Base-by-base conservation (phyloP, 1,140 invertebrate species). In the Acyrthosiphon pisum region DNA sequence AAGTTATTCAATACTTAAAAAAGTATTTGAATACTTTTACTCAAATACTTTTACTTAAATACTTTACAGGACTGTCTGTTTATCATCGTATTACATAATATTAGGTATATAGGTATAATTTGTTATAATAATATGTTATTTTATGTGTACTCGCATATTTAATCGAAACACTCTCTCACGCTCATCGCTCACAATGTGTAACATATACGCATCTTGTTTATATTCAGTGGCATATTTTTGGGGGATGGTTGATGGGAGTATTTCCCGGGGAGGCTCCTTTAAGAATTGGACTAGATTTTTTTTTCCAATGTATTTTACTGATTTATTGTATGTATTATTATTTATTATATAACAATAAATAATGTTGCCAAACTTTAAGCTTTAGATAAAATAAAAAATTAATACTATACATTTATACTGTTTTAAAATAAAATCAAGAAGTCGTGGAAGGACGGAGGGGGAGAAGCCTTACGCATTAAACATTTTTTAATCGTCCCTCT, bases 361-460 rank as follows among this genome's bases (percentile, higher is more conserved):
- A 22, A 18, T n/a, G 14, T 35, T 68, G 30, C 60, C 4, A 68
- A 68, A 68, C 60, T 68, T 2, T 3, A 68, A 9, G 60, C 14
- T 20, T n/a, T 14, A n/a, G 30, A n/a, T 68, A n/a, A n/a, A n/a
- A 76, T 76, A n/a, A 76, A 76, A 83, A 83, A 37, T 81, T 6
- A 22, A 83, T 37, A 9, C n/a, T n/a, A 11, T 26, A 41, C 6
- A 8, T 7, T 83, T 41, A 37, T 22, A 87, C 30, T 6, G 7
- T 44, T 44, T 8, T 0, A 14, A n/a, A 46, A 83, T 18, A 46
- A 30, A 23, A 44, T 86, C 26, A 44, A 41, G 9, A 46, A 23
- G 44, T 1, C 11, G 23, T 0, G 7, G 18, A 7, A 8, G 22
- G 14, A 0, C 26, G 1, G 23, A 0, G 9, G 20, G 23, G 2